Evolutionary conservation across 2,888 invertebrate species (phyloP).

Genomic region (Apodemia mormo): DNA sequence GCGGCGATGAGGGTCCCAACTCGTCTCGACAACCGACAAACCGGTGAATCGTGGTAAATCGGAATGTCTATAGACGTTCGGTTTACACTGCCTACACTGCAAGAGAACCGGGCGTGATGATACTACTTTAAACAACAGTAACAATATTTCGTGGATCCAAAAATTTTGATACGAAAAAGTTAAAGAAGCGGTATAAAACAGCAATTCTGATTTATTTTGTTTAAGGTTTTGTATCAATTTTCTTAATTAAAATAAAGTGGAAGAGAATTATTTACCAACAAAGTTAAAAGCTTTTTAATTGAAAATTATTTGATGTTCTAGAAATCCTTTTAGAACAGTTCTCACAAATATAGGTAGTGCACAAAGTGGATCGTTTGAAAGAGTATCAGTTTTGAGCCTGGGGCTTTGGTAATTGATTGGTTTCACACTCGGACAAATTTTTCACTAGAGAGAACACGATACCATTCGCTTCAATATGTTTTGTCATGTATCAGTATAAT

Average conservation of each 20-base stretch:
- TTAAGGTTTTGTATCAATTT: constrained; percentile 6
- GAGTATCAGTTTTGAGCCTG: constrained; percentile 31
- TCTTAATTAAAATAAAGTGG: constrained; percentile 7
- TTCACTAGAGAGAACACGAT: constrained; percentile 42
- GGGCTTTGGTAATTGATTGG: constrained; percentile 51
- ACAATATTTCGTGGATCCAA: no score
- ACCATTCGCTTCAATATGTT: constrained; percentile 12
- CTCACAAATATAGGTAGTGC: constrained; percentile 10
- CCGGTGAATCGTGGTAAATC: no score
- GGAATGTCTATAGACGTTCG: no score
- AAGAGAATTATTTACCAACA: neutral
- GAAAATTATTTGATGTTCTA: constrained; percentile 6
- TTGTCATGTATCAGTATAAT: neutral
- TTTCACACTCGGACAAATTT: constrained; percentile 48
- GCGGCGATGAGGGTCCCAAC: no score
- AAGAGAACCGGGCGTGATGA: no score
- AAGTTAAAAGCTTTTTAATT: constrained; percentile 12
- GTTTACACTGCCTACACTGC: no score
- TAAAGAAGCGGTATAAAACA: neutral
- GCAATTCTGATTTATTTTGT: neutral
- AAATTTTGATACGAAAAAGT: neutral
- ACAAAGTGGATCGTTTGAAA: constrained; percentile 28
- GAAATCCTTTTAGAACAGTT: neutral
- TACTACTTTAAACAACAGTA: no score
- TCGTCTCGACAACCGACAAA: no score